These are phyloP conservation scores for Alviniconcha strummeri DNA, from an alignment of 2,888 invertebrate genomes.

Conservation along the genomic window DNA sequence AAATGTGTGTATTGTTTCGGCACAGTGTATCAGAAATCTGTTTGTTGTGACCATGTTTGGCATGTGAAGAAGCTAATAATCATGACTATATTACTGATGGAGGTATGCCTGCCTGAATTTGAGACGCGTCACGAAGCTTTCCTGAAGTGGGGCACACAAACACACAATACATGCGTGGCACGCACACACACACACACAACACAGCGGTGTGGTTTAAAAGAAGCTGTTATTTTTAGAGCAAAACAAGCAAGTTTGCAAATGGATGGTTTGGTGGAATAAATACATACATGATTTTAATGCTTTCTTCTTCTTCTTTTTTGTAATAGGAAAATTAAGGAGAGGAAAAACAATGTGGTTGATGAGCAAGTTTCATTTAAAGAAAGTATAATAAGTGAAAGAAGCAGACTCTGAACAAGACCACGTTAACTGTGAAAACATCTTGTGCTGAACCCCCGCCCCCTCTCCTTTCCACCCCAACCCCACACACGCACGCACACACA, in stretches of 20 bases:
- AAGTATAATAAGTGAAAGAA: neutral
- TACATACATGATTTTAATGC: neutral
- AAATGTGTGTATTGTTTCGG: too few relatives aligned
- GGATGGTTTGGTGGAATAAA: slow-evolving; percentile 14
- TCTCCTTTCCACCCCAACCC: neutral
- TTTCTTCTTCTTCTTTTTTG: too few relatives aligned
- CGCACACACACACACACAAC: neutral
- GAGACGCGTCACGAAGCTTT: too few relatives aligned
- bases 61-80: too few relatives aligned
- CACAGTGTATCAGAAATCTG: too few relatives aligned
- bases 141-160: too few relatives aligned
- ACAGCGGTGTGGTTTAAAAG: neutral
- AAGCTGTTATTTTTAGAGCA: neutral
- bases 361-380: slow-evolving; percentile 14
- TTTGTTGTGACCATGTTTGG: too few relatives aligned
- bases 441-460: neutral
- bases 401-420: neutral
- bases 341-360: neutral
- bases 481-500: neutral
- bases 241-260: slow-evolving; percentile 19
- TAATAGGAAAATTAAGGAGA: too few relatives aligned
- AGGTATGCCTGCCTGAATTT: too few relatives aligned
- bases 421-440: neutral
- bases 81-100: too few relatives aligned
- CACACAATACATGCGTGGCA: too few relatives aligned